Conservation (phyloP, 2,888 invertebrate species). For the Ypsolopha scabrella region DNA sequence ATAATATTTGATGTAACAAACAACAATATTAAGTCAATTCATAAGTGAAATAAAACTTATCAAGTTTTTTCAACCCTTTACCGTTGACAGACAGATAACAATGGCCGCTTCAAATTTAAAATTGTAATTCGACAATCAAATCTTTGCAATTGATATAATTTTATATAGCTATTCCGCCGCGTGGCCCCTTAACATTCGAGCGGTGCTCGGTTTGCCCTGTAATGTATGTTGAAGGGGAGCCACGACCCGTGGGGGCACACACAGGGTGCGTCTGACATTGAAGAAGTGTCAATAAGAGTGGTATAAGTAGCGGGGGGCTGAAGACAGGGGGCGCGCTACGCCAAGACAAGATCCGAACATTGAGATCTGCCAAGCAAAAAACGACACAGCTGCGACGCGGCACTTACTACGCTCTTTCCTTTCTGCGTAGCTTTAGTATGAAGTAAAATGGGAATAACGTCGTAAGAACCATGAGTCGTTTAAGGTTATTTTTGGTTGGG, state of each 20-base stretch:
- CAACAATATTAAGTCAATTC: no score
- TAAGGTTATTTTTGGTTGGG: not conserved
- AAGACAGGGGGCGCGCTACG: constrained; percentile 56
- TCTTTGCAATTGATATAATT: constrained; percentile 63
- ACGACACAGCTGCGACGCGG: not conserved
- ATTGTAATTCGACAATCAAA: constrained; percentile 58
- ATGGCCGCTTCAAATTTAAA: constrained; percentile 48
- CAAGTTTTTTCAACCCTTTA: constrained; percentile 22
- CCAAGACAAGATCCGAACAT: constrained; percentile 67
- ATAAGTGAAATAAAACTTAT: no score
- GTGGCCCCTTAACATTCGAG: constrained; percentile 46
- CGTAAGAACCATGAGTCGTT: not conserved
- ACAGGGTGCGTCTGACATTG: constrained; percentile 70
- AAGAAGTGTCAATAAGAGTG: constrained; percentile 72
- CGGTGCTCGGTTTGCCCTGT: constrained; percentile 35
- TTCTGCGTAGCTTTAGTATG: constrained; percentile 21
- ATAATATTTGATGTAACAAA: no score
- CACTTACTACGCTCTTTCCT: not conserved
- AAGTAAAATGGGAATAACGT: constrained; percentile 15
- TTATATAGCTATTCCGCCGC: constrained; percentile 37
- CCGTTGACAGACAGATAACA: constrained; percentile 13
- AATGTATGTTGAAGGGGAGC: constrained; percentile 54
- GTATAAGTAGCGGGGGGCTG: constrained; percentile 67
- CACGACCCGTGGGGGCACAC: constrained; percentile 44
- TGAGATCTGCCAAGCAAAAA: constrained; percentile 24